A percentile compares a stretch with the other conserved stretches of the same genome.
These are phyloP conservation scores for Leucozona laternaria DNA, from an alignment of 2,888 invertebrate genomes.

Conservation along the genomic window DNA sequence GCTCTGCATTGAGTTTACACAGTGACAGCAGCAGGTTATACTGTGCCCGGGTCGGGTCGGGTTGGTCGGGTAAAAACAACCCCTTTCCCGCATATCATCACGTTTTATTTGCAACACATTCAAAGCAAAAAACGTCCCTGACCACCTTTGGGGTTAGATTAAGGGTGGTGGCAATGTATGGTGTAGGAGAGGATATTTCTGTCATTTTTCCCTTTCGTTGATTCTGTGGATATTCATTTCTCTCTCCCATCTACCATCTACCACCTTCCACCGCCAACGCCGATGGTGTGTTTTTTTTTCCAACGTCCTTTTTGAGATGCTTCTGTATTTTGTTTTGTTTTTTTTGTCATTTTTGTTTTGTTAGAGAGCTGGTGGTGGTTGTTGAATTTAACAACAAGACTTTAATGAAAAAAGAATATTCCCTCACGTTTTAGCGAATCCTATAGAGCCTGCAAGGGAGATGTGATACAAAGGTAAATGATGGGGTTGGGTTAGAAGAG, in stretches of 20 bases:
- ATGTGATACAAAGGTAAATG: not conserved
- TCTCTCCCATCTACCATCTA: not conserved
- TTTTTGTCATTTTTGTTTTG: slow-evolving; percentile 12
- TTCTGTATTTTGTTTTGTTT: slow-evolving; percentile 20
- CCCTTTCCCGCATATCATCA: slow-evolving; percentile 44
- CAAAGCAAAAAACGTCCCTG: slow-evolving; percentile 71
- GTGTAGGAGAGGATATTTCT: slow-evolving; percentile 10
- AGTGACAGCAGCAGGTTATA: slow-evolving; percentile 17
- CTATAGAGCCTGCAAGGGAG: slow-evolving; percentile 6
- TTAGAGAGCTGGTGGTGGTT: slow-evolving; percentile 15
- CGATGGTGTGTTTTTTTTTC: not conserved
- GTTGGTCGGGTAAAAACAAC: not conserved
- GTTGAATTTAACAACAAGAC: slow-evolving; percentile 57
- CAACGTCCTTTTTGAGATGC: slow-evolving; percentile 21
- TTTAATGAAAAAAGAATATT: slow-evolving; percentile 64
- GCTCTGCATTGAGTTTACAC: slow-evolving; percentile 57
- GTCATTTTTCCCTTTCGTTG: slow-evolving; percentile 32
- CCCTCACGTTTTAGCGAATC: slow-evolving; percentile 11
- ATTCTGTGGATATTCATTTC: slow-evolving; percentile 56
- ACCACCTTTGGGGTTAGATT: slow-evolving; percentile 66
- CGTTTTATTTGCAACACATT: slow-evolving; percentile 65
- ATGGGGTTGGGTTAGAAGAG: not conserved
- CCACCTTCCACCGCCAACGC: too few species aligned
- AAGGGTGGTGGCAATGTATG: not conserved
- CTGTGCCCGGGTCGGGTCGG: not conserved